Percentiles rank a stretch among this genome's conserved stretches.
Evolutionary conservation across 2,888 invertebrate genomes (phyloP).

Genomic region (Ophion ventricosus): DNA sequence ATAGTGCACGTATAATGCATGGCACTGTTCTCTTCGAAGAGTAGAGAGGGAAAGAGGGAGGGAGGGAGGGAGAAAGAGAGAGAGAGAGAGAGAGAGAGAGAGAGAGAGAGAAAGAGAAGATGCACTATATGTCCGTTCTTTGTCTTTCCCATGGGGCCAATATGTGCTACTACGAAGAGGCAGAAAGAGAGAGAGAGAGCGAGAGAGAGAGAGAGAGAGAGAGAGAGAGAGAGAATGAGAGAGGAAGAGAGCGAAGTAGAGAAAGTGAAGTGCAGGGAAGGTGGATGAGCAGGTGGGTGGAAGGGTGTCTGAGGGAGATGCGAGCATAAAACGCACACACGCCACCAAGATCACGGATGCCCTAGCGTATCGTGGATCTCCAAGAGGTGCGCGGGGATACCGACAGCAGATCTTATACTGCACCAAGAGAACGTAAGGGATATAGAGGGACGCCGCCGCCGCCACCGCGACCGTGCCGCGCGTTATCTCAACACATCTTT

Average conservation of each 20-base stretch:
- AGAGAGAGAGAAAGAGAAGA: slow-evolving; percentile 24
- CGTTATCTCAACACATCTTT: slow-evolving; percentile 78
- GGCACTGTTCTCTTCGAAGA: slow-evolving; percentile 49
- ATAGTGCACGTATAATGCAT: slow-evolving; percentile 72
- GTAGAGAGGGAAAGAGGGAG: background rate
- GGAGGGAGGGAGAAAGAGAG: slow-evolving; percentile 25
- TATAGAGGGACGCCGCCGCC: slow-evolving; percentile 27
- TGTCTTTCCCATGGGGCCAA: no score
- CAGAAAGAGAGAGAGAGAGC: no score
- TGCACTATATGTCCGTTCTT: no score
- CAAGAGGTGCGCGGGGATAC: slow-evolving; percentile 41
- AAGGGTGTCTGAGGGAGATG: background rate
- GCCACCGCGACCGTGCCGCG: slow-evolving; percentile 9
- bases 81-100: background rate
- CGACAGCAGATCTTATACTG: slow-evolving; percentile 17
- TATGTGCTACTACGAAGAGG: no score
- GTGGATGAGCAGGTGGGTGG: background rate
- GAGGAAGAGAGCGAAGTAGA: no score
- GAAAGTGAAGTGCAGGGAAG: slow-evolving; percentile 3
- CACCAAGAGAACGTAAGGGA: slow-evolving; percentile 55
- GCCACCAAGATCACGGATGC: slow-evolving; percentile 64
- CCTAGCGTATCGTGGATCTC: slow-evolving; percentile 73
- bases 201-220: no score
- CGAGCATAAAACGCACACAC: slow-evolving; percentile 23
- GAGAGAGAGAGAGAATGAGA: no score